Evolutionary conservation across 1,140 invertebrate species (phyloP).

Genomic region (Solen grandis): DNA sequence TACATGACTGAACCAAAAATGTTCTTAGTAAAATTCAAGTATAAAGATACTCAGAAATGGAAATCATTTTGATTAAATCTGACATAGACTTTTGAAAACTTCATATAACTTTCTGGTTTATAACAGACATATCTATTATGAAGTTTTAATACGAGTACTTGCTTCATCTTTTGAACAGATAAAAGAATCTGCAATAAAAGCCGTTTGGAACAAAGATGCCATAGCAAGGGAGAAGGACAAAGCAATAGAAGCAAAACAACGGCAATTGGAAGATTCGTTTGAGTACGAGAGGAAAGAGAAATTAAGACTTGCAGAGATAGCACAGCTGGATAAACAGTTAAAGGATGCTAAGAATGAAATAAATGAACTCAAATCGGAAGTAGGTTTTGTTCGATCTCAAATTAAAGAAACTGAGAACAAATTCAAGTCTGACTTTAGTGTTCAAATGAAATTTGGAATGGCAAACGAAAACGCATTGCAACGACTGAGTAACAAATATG

Average conservation of each 20-base stretch:
- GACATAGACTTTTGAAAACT: too few relatives aligned
- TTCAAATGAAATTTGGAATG: slow-evolving; percentile 37
- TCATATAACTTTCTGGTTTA: too few relatives aligned
- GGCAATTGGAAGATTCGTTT: slow-evolving; percentile 53
- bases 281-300: slow-evolving; percentile 46
- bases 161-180: slow-evolving; percentile 21
- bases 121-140: too few relatives aligned
- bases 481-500: slow-evolving; percentile 6
- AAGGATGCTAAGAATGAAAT: slow-evolving; percentile 2
- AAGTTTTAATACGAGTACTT: too few relatives aligned
- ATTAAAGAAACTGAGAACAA: slow-evolving; percentile 40
- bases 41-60: too few relatives aligned
- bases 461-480: slow-evolving; percentile 46
- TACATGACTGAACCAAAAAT: too few relatives aligned
- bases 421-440: slow-evolving; percentile 25
- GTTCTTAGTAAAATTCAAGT: too few relatives aligned
- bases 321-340: slow-evolving; percentile 19
- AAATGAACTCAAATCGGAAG: slow-evolving; percentile 37
- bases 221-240: slow-evolving; percentile 58
- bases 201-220: slow-evolving; percentile 51
- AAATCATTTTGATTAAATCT: too few relatives aligned
- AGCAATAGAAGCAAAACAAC: slow-evolving; percentile 55
- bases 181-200: slow-evolving; percentile 44
- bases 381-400: background rate
- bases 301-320: slow-evolving; percentile 15